Evolutionary conservation across 2,113 vertebrate genomes (phyloP).

Genomic region (Gavia stellata): DNA sequence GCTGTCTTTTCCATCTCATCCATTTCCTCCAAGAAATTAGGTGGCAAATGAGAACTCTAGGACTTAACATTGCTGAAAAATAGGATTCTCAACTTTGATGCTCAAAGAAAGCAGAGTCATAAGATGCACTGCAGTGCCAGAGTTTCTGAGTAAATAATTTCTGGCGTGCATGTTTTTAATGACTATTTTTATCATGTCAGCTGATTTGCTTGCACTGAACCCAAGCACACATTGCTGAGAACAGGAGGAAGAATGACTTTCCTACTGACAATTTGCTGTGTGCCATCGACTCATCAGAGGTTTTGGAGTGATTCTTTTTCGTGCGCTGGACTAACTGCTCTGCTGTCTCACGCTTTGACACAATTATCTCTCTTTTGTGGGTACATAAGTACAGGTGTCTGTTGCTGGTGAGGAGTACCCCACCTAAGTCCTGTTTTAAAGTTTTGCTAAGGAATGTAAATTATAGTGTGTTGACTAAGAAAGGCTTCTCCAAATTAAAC

Average conservation of each 20-base stretch:
- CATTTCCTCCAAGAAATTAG: background rate
- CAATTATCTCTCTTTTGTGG: background rate
- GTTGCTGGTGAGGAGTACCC: background rate
- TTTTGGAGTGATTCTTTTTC: background rate
- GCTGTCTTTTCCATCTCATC: background rate
- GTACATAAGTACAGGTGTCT: background rate
- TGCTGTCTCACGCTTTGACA: background rate
- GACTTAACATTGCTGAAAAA: background rate
- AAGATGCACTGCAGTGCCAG: background rate
- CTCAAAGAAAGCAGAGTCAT: background rate
- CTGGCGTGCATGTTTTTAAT: background rate
- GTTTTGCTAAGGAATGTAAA: background rate
- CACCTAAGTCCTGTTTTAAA: background rate
- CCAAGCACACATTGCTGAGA: background rate
- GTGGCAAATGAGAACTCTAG: background rate
- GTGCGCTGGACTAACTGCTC: background rate
- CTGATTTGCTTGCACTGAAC: background rate
- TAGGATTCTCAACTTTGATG: background rate
- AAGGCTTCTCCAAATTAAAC: background rate
- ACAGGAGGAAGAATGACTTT: background rate
- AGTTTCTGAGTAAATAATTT: background rate
- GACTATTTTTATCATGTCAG: background rate
- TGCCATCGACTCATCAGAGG: background rate
- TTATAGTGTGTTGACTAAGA: background rate
- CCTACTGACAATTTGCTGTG: background rate